Evolutionary conservation across 1,140 invertebrate genomes (phyloP), one percentile per base, ranked within the genome.

Genomic region (Tyrophagus putrescentiae): DNA sequence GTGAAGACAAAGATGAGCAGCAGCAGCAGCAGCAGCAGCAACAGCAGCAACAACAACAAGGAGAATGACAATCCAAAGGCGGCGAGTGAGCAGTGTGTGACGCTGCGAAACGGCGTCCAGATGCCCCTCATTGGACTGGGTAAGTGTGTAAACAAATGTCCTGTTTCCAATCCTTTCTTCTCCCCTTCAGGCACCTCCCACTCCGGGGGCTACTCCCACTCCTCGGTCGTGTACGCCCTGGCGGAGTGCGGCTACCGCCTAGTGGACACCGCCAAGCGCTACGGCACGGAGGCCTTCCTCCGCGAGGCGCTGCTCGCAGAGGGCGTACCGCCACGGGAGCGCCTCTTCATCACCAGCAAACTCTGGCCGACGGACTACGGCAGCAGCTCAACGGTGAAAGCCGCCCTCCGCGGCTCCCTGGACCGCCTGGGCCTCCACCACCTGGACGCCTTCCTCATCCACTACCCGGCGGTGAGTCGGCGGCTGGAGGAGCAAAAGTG

Each of bases 251-350:
- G 89, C 4, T 95, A 94, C 72, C 75, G 90, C 13, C 87, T 88
- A 68, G 80, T 95, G 63, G 91, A 96, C 70, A 88, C 85, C 68
- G 90, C 90, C 31, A 81, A 82, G 64, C 79, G 82, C 66, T 95
- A 94, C 71, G 75, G 76, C 50, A 94, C 92, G 72, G 89, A 95
- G 71, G 76, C 78, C 41, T 85, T 88, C 74, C 79, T 95, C 18
- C 88, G 88, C 1, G 72, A 73, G 59, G 88, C 79, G 0, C 75
- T 95, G 36, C 57, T 61, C 32, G 53, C 63, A 52, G 58, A 67
- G 18, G 66, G 61, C 57, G 64, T 64, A 1, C 65, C 73, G 23
- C 63, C 65, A 6, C 60, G 71, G 41, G 66, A 70, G 48, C 67
- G 72, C 7, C 45, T 73, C 18, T 73, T 73, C 54, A 50, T 73